Evolutionary conservation across 2,888 invertebrate species (phyloP).

Genomic region (Parthenolecanium corni): DNA sequence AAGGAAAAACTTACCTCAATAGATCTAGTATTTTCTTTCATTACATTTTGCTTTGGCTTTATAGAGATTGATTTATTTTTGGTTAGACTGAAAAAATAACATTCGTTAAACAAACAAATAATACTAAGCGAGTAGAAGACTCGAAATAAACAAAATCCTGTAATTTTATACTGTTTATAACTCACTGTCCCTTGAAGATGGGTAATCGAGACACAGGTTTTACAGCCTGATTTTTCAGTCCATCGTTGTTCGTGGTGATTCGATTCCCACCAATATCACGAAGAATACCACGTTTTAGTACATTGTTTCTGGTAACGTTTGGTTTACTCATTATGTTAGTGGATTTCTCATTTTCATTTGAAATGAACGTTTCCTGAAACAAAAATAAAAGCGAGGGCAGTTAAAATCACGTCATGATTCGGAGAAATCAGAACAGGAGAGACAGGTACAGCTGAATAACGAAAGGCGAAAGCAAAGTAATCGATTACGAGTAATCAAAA

Average conservation of each 20-base stretch:
- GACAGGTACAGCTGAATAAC: no score
- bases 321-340: not conserved
- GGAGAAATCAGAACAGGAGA: no score
- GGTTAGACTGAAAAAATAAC: not conserved
- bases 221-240: not conserved
- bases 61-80: constrained; percentile 2
- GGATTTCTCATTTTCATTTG: constrained; percentile 15
- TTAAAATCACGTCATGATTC: no score
- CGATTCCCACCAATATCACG: constrained; percentile 14
- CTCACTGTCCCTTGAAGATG: constrained; percentile 10
- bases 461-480: no score
- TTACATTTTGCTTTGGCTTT: constrained; percentile 4
- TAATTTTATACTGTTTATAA: not conserved
- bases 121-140: not conserved
- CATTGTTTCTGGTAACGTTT: not conserved
- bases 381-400: no score
- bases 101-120: not conserved
- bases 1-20: not conserved
- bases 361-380: not conserved
- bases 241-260: not conserved
- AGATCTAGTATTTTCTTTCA: constrained; percentile 14
- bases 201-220: constrained; percentile 17
- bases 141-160: not conserved
- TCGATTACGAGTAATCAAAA: no score
- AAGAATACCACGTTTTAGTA: constrained; percentile 5